Evolutionary conservation across 2,113 vertebrate genomes (phyloP), one percentile per base, ranked within the genome.

Genomic region (Anser cygnoides): DNA sequence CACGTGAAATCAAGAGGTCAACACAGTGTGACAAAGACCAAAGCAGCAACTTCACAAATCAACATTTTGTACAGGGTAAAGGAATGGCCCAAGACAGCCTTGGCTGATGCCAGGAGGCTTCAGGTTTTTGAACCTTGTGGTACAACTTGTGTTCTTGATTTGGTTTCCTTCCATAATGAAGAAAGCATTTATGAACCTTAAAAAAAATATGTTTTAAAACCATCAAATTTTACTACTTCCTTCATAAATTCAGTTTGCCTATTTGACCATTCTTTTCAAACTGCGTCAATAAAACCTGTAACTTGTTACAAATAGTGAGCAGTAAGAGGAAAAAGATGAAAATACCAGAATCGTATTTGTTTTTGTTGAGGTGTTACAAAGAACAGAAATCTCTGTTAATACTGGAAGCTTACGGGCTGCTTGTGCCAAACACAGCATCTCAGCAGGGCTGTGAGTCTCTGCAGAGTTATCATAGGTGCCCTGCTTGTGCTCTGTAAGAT

Each of bases 1-100:
- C 54, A 39, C 15, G 79, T 85, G 79, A 91, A 95, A 94, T 87
- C 78, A 90, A 72, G 49, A 90, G 93, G 82, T 87, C 90, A 87
- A 79, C 58, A 75, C 81, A 85, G 52, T 29, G 52, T 50, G 62
- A 73, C 35, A 79, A 76, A 91, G 55, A 74, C 67, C 78, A 62
- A 91, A 78, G 46, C 50, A 84, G 77, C 65, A 91, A 71, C 92
- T 87, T 84, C 23, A 63, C 55, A 57, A 93, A 87, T 84, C 81
- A 91, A 23, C 62, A 61, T 54, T 82, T 87, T 72, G 29, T 49
- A 54, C 18, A 44, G 10, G 28, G 20, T 33, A 87, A 62, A 85
- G 54, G 15, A 65, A 66, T 25, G 21, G 54, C 63, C 18, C 43
- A 46, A 31, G 43, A 52, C 6, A 90, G 49, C 9, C 41, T 46